Evolutionary conservation across 2,888 invertebrate species (phyloP).

Genomic region (Trissoscelio sp.): DNA sequence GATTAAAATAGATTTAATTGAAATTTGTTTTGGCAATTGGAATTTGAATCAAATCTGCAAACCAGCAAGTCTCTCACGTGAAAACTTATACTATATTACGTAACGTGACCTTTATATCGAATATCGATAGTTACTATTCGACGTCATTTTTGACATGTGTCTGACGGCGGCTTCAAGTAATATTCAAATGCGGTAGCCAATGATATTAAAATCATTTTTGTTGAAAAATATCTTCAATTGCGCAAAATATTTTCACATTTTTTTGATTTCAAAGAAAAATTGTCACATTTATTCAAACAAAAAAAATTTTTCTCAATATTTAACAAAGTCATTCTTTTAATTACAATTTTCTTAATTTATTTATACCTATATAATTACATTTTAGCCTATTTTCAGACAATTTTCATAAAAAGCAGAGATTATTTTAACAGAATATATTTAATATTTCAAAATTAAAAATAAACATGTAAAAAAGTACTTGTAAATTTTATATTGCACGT

Average conservation of each 20-base stretch:
- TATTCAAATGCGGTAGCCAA: constrained; percentile 7
- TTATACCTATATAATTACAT: too few relatives aligned
- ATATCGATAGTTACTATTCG: constrained; percentile 49
- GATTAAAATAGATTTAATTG: too few relatives aligned
- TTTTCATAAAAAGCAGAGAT: too few relatives aligned
- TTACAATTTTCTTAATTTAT: too few relatives aligned
- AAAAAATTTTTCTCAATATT: too few relatives aligned
- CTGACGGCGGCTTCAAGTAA: constrained; percentile 2
- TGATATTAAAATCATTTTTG: constrained; percentile 31
- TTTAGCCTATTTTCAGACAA: too few relatives aligned
- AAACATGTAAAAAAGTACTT: constrained; percentile 18
- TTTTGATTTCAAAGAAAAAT: background rate
- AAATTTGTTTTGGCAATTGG: constrained; percentile 5
- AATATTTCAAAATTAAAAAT: constrained; percentile 23
- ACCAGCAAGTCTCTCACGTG: constrained; percentile 3
- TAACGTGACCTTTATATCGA: constrained; percentile 56
- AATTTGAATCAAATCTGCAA: constrained; percentile 15
- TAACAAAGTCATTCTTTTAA: too few relatives aligned
- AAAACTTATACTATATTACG: constrained; percentile 36
- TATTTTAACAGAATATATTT: too few relatives aligned
- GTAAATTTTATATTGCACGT: constrained; percentile 15
- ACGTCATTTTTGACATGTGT: constrained; percentile 50
- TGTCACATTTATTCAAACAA: too few relatives aligned
- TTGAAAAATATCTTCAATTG: background rate
- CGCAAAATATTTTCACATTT: background rate